Percentiles rank a stretch among this genome's conserved stretches.
Conservation (phyloP, 2,113 vertebrate species). For the Glareola pratincola region DNA sequence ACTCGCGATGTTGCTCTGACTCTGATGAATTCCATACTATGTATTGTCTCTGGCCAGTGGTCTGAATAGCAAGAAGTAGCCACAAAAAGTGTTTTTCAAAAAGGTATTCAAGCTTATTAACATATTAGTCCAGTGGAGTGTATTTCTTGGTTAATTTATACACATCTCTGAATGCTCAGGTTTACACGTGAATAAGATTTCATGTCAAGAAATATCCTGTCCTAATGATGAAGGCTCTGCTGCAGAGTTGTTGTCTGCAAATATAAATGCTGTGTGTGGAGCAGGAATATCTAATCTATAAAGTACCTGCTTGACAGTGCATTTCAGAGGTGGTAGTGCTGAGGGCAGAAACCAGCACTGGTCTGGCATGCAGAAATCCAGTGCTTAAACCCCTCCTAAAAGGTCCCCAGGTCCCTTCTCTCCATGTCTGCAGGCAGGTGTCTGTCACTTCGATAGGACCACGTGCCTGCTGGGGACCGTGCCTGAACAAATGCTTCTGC, state of each 20-base stretch:
- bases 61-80: background rate
- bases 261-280: background rate
- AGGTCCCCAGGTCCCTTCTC: background rate
- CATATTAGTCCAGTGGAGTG: background rate
- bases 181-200: background rate
- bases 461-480: accelerated
- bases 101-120: background rate
- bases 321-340: background rate
- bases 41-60: background rate
- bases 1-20: background rate
- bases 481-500: background rate
- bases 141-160: background rate
- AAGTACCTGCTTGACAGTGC: background rate
- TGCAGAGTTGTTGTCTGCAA: background rate
- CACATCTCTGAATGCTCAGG: background rate
- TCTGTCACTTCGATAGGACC: background rate
- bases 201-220: background rate
- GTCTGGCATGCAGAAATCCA: background rate
- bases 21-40: background rate
- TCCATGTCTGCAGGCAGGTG: background rate
- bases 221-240: background rate
- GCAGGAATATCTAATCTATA: background rate
- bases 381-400: background rate
- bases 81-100: background rate
- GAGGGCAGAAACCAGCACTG: background rate